Percentiles rank a stretch among this genome's conserved stretches.
These are phyloP conservation scores for Sipha flava DNA, from an alignment of 1,140 invertebrate species.

Conservation along the genomic window DNA sequence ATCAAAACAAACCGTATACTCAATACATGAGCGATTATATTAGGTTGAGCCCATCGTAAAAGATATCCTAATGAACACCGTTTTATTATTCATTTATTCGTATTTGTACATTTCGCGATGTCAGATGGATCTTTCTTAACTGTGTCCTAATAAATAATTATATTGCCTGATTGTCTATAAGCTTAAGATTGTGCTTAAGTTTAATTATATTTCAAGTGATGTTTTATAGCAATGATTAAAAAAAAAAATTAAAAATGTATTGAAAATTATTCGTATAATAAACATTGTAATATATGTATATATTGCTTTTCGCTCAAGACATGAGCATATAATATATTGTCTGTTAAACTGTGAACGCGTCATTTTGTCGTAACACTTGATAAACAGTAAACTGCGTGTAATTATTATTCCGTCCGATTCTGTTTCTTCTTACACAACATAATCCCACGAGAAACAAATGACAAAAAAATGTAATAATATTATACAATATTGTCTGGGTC, in stretches of 20 bases:
- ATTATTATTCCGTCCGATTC: too few relatives aligned
- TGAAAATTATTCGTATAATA: not conserved
- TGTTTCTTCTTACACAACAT: too few relatives aligned
- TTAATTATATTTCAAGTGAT: not conserved
- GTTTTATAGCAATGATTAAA: not conserved
- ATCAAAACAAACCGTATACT: not conserved
- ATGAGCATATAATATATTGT: not conserved
- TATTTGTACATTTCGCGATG: not conserved
- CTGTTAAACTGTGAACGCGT: not conserved
- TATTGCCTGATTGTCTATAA: constrained; percentile 20
- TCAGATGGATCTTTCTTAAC: not conserved
- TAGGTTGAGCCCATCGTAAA: not conserved
- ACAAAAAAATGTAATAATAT: too few relatives aligned
- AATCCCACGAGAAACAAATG: too few relatives aligned
- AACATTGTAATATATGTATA: not conserved
- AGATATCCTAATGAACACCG: not conserved
- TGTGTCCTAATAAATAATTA: not conserved
- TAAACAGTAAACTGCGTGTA: too few relatives aligned
- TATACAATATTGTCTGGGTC: not conserved
- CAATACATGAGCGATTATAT: not conserved
- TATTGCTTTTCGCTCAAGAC: not conserved
- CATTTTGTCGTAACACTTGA: too few relatives aligned
- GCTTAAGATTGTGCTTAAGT: constrained; percentile 26
- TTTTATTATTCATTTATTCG: not conserved
- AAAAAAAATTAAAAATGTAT: not conserved